Evolutionary conservation across 2,888 invertebrate species (phyloP).

Genomic region (Apotomis turbidana): DNA sequence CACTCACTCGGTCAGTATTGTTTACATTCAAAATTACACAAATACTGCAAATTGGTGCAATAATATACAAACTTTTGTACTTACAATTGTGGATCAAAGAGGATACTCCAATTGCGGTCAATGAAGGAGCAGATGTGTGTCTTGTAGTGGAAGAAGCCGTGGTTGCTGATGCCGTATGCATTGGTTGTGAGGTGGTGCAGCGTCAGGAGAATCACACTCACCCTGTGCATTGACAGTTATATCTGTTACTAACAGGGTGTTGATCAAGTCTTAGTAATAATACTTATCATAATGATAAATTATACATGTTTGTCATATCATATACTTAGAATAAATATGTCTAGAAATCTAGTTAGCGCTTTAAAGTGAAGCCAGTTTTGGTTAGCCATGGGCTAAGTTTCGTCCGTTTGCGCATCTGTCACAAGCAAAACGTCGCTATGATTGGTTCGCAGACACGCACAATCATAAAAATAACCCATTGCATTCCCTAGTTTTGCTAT

Average conservation of each 20-base stretch:
- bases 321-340: too few relatives aligned
- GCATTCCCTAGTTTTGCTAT: not conserved
- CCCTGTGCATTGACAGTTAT: constrained; percentile 74
- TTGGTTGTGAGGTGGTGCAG: constrained; percentile 90
- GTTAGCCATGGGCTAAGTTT: too few relatives aligned
- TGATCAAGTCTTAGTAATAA: not conserved
- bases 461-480: not conserved
- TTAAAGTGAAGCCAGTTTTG: too few relatives aligned
- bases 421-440: too few relatives aligned
- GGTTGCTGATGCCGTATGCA: constrained; percentile 89
- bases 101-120: constrained; percentile 89
- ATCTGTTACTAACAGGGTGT: not conserved
- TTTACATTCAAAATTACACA: not conserved
- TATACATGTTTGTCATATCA: too few relatives aligned
- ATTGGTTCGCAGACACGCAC: too few relatives aligned
- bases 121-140: constrained; percentile 92
- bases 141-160: constrained; percentile 94
- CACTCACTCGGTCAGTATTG: too few relatives aligned
- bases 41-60: constrained; percentile 16
- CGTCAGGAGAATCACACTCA: constrained; percentile 88
- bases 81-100: constrained; percentile 88
- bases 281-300: too few relatives aligned
- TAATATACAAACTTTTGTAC: constrained; percentile 52
- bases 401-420: too few relatives aligned
- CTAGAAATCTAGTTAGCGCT: too few relatives aligned